Evolutionary conservation across 2,113 vertebrate species (phyloP).

Genomic region (Elachura formosa): DNA sequence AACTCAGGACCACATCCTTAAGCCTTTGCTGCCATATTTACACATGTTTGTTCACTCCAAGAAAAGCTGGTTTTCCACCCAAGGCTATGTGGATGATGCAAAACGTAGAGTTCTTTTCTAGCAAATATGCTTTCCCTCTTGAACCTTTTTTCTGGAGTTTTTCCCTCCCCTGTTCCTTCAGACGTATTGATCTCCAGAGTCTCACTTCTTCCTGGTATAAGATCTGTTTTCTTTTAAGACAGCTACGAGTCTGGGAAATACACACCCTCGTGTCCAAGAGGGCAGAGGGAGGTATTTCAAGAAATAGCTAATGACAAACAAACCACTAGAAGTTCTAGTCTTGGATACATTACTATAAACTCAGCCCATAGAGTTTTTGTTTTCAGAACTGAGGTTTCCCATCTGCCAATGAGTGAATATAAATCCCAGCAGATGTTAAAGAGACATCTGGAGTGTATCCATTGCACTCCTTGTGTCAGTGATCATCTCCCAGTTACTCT

Average conservation of each 20-base stretch:
- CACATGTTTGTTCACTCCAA: not conserved
- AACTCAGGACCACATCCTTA: not conserved
- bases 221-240: constrained; percentile 13
- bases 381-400: constrained; percentile 4
- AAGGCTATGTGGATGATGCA: not conserved
- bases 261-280: not conserved
- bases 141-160: not conserved
- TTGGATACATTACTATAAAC: constrained; percentile 30
- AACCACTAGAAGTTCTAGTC: constrained; percentile 1
- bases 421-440: not conserved
- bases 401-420: not conserved
- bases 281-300: constrained; percentile 13
- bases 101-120: not conserved
- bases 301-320: constrained; percentile 31
- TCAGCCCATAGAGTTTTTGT: not conserved
- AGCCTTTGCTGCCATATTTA: not conserved
- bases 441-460: constrained; percentile 24
- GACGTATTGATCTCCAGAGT: not conserved
- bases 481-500: not conserved
- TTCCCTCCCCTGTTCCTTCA: not conserved
- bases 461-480: not conserved
- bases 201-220: not conserved
- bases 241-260: constrained; percentile 8
- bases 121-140: not conserved
- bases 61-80: not conserved